These are phyloP conservation scores for Spinus pinus DNA, from an alignment of 2,797 vertebrate species.

Conservation along the genomic window DNA sequence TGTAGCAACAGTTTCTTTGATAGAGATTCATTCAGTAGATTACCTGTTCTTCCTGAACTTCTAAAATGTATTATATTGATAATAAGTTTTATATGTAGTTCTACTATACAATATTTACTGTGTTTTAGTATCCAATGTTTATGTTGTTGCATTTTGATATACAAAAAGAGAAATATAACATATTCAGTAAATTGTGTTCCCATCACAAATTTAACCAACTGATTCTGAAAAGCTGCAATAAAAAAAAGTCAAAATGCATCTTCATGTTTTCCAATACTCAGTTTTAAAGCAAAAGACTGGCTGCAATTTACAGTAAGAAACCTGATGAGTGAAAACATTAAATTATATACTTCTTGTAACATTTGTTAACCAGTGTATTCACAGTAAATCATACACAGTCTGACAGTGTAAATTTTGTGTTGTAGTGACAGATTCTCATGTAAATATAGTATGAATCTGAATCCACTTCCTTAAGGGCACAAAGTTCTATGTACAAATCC, in stretches of 20 bases:
- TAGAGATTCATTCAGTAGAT: background rate
- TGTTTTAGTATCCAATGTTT: background rate
- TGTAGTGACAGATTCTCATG: background rate
- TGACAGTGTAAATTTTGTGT: background rate
- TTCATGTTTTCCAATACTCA: slow-evolving; percentile 63
- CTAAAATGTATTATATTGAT: background rate
- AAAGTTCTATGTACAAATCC: background rate
- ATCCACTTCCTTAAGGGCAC: background rate
- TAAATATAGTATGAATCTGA: background rate
- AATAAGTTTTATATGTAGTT: background rate
- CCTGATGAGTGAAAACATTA: background rate
- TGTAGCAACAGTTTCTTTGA: background rate
- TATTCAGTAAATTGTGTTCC: background rate
- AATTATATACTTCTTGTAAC: background rate
- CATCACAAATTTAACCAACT: background rate
- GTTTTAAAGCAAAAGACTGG: slow-evolving; percentile 31
- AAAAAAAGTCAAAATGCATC: slow-evolving; percentile 43
- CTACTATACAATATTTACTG: background rate
- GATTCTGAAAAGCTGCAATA: background rate
- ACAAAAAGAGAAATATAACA: background rate
- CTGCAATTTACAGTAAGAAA: background rate
- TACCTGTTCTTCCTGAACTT: background rate
- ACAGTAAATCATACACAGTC: background rate
- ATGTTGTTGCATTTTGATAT: background rate
- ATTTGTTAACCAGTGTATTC: background rate